Evolutionary conservation across 2,113 vertebrate species (phyloP).

Genomic region (Callaeas wilsoni): DNA sequence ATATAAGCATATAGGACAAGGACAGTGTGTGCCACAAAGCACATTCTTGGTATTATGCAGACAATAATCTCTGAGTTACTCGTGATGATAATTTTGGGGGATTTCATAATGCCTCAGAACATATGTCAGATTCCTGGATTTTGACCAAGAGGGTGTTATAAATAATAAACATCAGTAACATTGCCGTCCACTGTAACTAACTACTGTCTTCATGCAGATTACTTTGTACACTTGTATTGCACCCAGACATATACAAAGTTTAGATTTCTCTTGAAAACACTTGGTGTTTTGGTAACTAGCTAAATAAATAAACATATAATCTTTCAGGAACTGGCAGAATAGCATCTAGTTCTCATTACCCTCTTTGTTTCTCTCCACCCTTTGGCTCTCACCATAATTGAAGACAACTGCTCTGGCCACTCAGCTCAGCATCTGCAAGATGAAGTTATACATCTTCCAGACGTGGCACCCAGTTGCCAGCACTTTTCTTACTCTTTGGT

Average conservation of each 20-base stretch:
- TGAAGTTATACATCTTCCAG: slow-evolving; percentile 36
- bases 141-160: background rate
- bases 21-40: background rate
- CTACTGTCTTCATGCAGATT: background rate
- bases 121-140: background rate
- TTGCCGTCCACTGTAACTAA: background rate
- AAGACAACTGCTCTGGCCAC: slow-evolving; percentile 58
- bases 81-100: background rate
- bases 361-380: slow-evolving; percentile 9
- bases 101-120: background rate
- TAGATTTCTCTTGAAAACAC: slow-evolving; percentile 17
- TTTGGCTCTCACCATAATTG: slow-evolving; percentile 44
- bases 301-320: slow-evolving; percentile 29
- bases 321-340: slow-evolving; percentile 56
- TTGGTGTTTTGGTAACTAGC: slow-evolving; percentile 20
- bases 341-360: slow-evolving; percentile 1
- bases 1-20: background rate
- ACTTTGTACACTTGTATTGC: slow-evolving; percentile 10
- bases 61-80: background rate
- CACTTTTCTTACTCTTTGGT: background rate
- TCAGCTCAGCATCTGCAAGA: slow-evolving; percentile 26
- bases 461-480: background rate
- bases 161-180: background rate
- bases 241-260: slow-evolving; percentile 28
- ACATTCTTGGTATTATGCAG: background rate